Percentiles rank a stretch among this genome's conserved stretches.
These are phyloP conservation scores for Dolichopus griseipennis DNA, from an alignment of 2,888 invertebrate genomes.

Conservation along the genomic window DNA sequence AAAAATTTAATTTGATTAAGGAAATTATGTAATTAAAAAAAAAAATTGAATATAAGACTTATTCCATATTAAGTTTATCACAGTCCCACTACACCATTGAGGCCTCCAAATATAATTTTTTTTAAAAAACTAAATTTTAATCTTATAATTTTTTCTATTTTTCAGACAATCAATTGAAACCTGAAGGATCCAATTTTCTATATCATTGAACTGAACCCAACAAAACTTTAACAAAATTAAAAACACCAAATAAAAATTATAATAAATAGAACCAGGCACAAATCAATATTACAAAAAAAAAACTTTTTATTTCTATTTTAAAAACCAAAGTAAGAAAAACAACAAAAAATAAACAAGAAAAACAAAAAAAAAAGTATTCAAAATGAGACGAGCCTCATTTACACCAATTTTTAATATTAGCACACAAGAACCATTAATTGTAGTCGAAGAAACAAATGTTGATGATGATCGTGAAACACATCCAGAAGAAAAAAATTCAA, in stretches of 20 bases:
- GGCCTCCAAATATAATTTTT: too few relatives aligned
- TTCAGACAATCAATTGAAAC: neutral
- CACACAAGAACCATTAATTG: conserved; percentile 68
- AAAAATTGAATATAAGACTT: too few relatives aligned
- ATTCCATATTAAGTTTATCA: too few relatives aligned
- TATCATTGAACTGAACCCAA: neutral
- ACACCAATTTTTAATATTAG: conserved; percentile 49
- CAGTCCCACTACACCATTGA: too few relatives aligned
- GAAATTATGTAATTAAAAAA: too few relatives aligned
- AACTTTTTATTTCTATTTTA: neutral
- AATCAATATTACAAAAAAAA: neutral
- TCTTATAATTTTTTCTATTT: neutral
- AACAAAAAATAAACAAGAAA: neutral
- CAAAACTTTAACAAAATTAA: neutral
- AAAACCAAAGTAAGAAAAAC: neutral
- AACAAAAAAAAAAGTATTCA: neutral
- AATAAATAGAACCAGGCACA: too few relatives aligned
- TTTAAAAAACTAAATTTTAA: too few relatives aligned
- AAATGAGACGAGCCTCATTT: conserved; percentile 61
- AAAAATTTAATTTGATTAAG: too few relatives aligned
- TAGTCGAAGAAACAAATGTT: conserved; percentile 67
- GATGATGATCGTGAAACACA: conserved; percentile 58
- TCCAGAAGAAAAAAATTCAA: conserved; percentile 41
- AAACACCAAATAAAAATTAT: neutral
- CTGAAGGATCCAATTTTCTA: neutral